phyloP scores from a whole-genome alignment of 2,888 invertebrate species.

The Neoitamus cyanurus region DNA sequence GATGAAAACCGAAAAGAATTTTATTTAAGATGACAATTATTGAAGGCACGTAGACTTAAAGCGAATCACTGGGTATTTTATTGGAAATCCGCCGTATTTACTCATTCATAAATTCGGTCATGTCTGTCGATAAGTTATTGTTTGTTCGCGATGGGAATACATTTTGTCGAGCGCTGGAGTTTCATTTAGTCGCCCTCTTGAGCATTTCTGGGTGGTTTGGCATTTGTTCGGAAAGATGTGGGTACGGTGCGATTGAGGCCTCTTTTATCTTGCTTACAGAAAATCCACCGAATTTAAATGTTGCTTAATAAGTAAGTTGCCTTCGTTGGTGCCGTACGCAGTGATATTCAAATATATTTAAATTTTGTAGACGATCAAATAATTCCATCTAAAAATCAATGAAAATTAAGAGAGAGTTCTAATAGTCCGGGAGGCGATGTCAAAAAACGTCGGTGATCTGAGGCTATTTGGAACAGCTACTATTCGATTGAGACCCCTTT shows the following conservation, averaged over 20 bases:
- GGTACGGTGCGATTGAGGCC: background rate
- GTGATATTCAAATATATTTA: background rate
- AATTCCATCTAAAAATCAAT: no score
- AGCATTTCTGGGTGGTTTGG: background rate
- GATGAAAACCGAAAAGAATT: background rate
- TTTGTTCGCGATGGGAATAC: conserved; percentile 19
- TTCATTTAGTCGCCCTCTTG: background rate
- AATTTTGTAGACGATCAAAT: no score
- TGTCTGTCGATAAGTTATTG: conserved; percentile 48
- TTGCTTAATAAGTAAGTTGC: background rate
- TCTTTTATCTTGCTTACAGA: background rate
- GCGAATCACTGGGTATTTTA: conserved; percentile 31
- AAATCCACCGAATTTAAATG: background rate
- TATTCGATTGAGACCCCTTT: no score
- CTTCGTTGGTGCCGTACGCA: background rate
- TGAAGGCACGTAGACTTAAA: conserved; percentile 3
- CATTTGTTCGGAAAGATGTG: background rate
- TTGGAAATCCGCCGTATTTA: conserved; percentile 32
- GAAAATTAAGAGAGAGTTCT: no score
- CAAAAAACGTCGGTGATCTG: no score
- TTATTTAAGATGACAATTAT: conserved; percentile 4
- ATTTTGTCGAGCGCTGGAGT: background rate
- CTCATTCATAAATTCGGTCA: conserved; percentile 48
- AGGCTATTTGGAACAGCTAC: no score
- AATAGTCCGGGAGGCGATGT: no score